phyloP scores from a whole-genome alignment of 1,140 invertebrate genomes.

The Neomicropteryx cornuta region DNA sequence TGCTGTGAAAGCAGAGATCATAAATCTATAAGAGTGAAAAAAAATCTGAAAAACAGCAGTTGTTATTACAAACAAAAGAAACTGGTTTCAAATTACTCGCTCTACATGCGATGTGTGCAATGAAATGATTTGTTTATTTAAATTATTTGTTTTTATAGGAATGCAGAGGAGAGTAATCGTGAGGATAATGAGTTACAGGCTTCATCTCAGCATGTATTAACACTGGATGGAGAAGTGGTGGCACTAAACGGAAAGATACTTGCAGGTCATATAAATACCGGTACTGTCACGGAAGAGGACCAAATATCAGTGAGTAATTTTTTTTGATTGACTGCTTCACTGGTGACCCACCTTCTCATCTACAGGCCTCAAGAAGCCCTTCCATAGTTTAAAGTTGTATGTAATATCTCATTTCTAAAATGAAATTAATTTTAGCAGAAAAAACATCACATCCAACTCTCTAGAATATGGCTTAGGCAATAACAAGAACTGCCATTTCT shows the following conservation, averaged over 20 bases:
- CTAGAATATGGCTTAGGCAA: no score
- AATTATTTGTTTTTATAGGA: constrained; percentile 39
- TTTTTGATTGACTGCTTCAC: not conserved
- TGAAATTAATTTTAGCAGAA: not conserved
- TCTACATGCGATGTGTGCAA: no score
- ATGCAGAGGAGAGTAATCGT: constrained; percentile 77
- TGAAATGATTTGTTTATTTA: constrained; percentile 3
- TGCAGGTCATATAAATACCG: constrained; percentile 41
- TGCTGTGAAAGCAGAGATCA: no score
- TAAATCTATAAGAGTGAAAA: no score
- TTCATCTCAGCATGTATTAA: constrained; percentile 60
- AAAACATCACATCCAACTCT: not conserved
- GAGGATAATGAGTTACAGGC: constrained; percentile 74
- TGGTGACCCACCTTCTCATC: not conserved
- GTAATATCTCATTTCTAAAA: not conserved
- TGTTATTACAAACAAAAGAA: no score
- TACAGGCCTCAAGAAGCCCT: not conserved
- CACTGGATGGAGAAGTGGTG: constrained; percentile 74
- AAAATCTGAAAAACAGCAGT: no score
- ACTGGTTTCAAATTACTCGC: no score
- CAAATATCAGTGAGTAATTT: constrained; percentile 33
- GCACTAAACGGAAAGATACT: constrained; percentile 54
- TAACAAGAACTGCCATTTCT: no score
- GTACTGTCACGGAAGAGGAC: constrained; percentile 42
- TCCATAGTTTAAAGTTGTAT: not conserved